A percentile compares a stretch with the other conserved stretches of the same genome.
Evolutionary conservation across 2,888 invertebrate genomes (phyloP).

Genomic region (Drosophila recens): DNA sequence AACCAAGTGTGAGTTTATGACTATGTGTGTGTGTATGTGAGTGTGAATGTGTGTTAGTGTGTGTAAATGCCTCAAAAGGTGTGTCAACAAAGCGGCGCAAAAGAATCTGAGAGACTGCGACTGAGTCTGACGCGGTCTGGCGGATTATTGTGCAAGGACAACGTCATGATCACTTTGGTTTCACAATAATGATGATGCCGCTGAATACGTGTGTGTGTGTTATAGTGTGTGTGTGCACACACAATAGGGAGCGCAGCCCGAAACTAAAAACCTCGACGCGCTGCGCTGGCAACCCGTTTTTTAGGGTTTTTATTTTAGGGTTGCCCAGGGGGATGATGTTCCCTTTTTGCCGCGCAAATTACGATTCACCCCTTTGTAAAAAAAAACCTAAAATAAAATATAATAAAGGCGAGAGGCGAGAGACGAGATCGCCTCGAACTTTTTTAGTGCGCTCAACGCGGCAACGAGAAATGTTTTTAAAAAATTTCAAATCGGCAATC

Average conservation of each 20-base stretch:
- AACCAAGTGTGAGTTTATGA: not conserved
- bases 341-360: constrained; percentile 56
- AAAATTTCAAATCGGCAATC: constrained; percentile 51
- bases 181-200: constrained; percentile 36
- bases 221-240: constrained; percentile 17
- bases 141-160: constrained; percentile 66
- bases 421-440: constrained; percentile 64
- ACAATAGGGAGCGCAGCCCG: constrained; percentile 64
- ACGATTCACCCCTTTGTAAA: constrained; percentile 77
- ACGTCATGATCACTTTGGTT: constrained; percentile 60
- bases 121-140: constrained; percentile 26
- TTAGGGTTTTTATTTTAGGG: constrained; percentile 70
- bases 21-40: not conserved
- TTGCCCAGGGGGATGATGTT: constrained; percentile 71
- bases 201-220: constrained; percentile 11
- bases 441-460: constrained; percentile 51
- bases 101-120: constrained; percentile 53
- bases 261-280: constrained; percentile 42
- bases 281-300: constrained; percentile 74
- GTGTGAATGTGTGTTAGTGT: not conserved
- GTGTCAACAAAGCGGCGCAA: constrained; percentile 42
- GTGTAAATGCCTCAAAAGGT: constrained; percentile 48
- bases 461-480: constrained; percentile 55
- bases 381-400: constrained; percentile 40
- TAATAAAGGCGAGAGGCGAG: constrained; percentile 29